Evolutionary conservation across 2,888 invertebrate species (phyloP).

Genomic region (Brachyptera risi): DNA sequence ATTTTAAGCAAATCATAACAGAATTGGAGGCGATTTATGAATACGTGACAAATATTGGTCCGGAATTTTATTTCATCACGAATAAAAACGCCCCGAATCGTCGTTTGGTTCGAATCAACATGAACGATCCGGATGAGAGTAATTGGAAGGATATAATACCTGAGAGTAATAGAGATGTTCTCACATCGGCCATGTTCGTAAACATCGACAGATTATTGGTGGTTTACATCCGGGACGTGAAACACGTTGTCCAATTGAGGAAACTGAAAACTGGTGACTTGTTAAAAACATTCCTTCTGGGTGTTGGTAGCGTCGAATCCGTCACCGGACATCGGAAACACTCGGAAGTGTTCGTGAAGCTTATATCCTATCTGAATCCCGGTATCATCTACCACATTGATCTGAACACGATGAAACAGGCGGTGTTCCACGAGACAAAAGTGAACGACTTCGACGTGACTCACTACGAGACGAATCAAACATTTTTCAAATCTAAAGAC

Average conservation of each 20-base stretch:
- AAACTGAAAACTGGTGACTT: slow-evolving; percentile 66
- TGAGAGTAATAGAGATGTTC: slow-evolving; percentile 79
- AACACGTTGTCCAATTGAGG: slow-evolving; percentile 79
- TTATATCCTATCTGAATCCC: slow-evolving; percentile 90
- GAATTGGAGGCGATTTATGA: slow-evolving; percentile 93
- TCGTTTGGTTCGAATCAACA: slow-evolving; percentile 78
- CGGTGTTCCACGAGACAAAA: slow-evolving; percentile 81
- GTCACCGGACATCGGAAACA: slow-evolving; percentile 82
- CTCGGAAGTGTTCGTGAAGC: slow-evolving; percentile 88
- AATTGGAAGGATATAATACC: slow-evolving; percentile 81
- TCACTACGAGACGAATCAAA: slow-evolving; percentile 78
- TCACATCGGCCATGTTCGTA: slow-evolving; percentile 85
- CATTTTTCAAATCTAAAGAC: slow-evolving; percentile 91
- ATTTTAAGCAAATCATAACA: slow-evolving; percentile 71
- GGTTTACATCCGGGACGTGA: slow-evolving; percentile 90
- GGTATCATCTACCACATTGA: slow-evolving; percentile 83
- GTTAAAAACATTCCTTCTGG: slow-evolving; percentile 70
- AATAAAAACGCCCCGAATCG: slow-evolving; percentile 93
- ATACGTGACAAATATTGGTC: slow-evolving; percentile 87
- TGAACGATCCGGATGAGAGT: slow-evolving; percentile 63
- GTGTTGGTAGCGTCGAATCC: slow-evolving; percentile 80
- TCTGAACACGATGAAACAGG: slow-evolving; percentile 46
- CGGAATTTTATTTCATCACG: slow-evolving; percentile 79
- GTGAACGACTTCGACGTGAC: slow-evolving; percentile 76
- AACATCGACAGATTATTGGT: slow-evolving; percentile 80